Evolutionary conservation across 2,797 vertebrate genomes (phyloP).

Genomic region (Lepilemur septentrionalis): DNA sequence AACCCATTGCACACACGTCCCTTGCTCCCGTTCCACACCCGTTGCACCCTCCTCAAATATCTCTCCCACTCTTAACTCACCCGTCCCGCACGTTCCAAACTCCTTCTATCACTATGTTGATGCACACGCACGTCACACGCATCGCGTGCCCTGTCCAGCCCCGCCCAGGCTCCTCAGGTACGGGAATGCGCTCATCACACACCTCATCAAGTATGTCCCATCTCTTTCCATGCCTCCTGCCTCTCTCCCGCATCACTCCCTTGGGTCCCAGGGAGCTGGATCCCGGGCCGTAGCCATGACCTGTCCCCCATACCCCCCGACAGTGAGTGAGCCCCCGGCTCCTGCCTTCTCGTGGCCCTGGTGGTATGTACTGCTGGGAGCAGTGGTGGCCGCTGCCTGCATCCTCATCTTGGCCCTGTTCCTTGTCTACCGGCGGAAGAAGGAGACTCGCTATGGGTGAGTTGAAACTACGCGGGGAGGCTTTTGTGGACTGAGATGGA

Average conservation of each 20-base stretch:
- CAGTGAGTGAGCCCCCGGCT: slow-evolving; percentile 74
- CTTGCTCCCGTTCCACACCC: neutral
- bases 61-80: neutral
- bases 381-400: slow-evolving; percentile 85
- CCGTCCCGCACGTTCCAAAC: neutral
- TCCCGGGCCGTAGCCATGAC: slow-evolving; percentile 27
- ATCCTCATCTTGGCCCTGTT: slow-evolving; percentile 89
- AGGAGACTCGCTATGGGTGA: slow-evolving; percentile 94
- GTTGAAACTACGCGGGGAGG: slow-evolving; percentile 45
- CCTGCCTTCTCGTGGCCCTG: slow-evolving; percentile 92
- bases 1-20: neutral
- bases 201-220: neutral
- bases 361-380: slow-evolving; percentile 94
- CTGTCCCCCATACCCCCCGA: neutral
- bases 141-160: neutral
- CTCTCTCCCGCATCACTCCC: neutral
- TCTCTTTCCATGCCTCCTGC: neutral
- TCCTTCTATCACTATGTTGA: neutral
- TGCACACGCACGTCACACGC: neutral
- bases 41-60: neutral
- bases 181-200: neutral
- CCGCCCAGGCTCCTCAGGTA: neutral
- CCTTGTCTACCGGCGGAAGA: slow-evolving; percentile 88
- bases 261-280: slow-evolving; percentile 4
- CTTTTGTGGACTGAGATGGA: neutral